phyloP scores from a whole-genome alignment of 2,113 vertebrate genomes.

The Syrrhaptes paradoxus region DNA sequence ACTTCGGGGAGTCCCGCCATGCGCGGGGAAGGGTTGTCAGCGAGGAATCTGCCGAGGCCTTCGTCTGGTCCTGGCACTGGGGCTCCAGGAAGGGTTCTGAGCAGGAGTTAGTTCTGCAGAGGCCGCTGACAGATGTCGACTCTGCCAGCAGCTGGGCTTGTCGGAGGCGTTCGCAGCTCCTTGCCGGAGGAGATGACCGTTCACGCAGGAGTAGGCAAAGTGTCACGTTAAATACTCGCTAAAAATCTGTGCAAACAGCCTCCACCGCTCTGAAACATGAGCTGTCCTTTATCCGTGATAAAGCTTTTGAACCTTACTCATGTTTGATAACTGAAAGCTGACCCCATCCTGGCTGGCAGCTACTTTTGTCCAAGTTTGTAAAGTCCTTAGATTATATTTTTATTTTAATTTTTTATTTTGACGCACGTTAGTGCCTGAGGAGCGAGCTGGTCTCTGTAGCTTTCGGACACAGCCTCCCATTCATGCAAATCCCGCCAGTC shows the following conservation, averaged over 20 bases:
- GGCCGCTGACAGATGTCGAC: neutral
- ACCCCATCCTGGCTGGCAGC: neutral
- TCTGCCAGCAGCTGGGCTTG: neutral
- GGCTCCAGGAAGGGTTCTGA: neutral
- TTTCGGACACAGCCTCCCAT: neutral
- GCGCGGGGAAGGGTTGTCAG: neutral
- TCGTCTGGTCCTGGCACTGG: neutral
- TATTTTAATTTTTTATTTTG: neutral
- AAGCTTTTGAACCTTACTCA: neutral
- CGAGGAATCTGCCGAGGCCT: neutral
- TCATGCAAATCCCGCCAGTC: neutral
- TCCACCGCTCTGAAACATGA: rapidly evolving
- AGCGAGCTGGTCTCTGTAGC: neutral
- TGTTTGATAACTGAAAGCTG: neutral
- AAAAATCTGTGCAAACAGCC: neutral
- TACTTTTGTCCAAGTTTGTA: neutral
- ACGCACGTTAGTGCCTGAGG: rapidly evolving
- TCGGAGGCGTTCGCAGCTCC: neutral
- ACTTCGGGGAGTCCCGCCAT: rapidly evolving
- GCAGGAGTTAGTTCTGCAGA: neutral
- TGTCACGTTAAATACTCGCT: rapidly evolving
- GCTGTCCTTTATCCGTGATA: rapidly evolving
- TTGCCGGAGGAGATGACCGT: neutral
- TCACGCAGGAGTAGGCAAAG: neutral
- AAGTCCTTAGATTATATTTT: neutral